Evolutionary conservation across 92 coral and sea anemone species (phyloP), one percentile per base, ranked within the genome.

Genomic region (Heliopora coerulea): DNA sequence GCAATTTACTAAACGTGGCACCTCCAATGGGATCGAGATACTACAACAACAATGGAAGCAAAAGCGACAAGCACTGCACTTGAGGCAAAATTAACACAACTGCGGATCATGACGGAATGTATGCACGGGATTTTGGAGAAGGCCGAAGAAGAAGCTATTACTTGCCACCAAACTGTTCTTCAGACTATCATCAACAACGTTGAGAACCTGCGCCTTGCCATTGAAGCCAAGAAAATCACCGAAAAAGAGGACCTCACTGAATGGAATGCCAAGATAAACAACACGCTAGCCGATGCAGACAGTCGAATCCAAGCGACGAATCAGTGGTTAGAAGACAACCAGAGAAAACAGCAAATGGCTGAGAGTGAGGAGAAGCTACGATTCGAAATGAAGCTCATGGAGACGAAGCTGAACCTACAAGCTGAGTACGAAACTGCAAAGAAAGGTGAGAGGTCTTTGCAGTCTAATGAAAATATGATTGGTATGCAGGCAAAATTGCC

Each of bases 1-100:
- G n/a, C 52, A 66, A 52, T 79, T 35, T 56, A 27, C 86, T 50
- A 78, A 48, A 78, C 72, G 65, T 80, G 88, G 88, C 82, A 84
- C 85, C 82, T 84, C 85, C 82, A 79, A 84, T 82, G 77, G 72
- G 69, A 62, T 63, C 20, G 56, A 12, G 52, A 61, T 25, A 50
- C 37, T 27, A 23, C 31, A 17, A 17, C 26, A 23, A 17, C 9
- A 68, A 46, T 46, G 59, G 42, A 27, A 2, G 44, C 0, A 27
- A 49, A 33, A 49, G 25, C 21, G 37, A 18, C 58, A 18, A 68
- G 35, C 74, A 28, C 41, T 12, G 74, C 59, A 59, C 58, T 46
- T 50, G 65, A 78, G 20, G 58, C 74, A 39, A 61, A 83, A 78
- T 49, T 70, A 35, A 30, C 68, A 24, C 81, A 79, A 59, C 65